Evolutionary conservation across 2,113 vertebrate species (phyloP).

Genomic region (Meleagris gallopavo): DNA sequence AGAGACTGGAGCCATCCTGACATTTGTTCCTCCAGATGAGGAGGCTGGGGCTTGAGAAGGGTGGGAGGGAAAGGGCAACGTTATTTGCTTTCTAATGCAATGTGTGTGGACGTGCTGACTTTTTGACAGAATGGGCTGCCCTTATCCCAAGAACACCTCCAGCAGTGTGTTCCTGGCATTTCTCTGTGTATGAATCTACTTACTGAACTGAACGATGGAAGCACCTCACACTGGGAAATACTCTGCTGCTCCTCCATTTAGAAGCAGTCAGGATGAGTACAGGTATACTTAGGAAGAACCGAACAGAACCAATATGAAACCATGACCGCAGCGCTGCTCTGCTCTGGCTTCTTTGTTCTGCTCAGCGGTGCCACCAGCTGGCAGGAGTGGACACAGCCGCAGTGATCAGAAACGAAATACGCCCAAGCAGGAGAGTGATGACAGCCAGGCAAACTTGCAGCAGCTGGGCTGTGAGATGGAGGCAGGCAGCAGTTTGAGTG

Average conservation of each 20-base stretch:
- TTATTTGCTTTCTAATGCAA: neutral
- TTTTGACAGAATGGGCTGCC: neutral
- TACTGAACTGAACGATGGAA: neutral
- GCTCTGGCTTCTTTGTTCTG: neutral
- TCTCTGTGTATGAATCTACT: neutral
- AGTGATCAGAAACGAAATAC: neutral
- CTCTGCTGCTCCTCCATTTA: neutral
- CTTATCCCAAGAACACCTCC: neutral
- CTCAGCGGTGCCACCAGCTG: neutral
- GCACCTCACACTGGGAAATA: neutral
- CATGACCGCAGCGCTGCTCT: neutral
- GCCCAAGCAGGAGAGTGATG: neutral
- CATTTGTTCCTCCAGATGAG: neutral
- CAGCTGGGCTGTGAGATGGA: neutral
- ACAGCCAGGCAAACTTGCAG: neutral
- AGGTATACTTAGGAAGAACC: neutral
- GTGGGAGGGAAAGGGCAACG: neutral
- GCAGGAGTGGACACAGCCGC: neutral
- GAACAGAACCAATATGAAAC: neutral
- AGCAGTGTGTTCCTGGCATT: neutral
- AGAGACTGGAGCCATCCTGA: neutral
- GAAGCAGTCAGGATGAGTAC: neutral
- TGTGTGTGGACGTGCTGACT: neutral
- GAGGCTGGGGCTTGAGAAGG: neutral
- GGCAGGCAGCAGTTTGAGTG: neutral